Conservation (phyloP, 2,113 vertebrate genomes). For the Aspiorhynchus laticeps region DNA sequence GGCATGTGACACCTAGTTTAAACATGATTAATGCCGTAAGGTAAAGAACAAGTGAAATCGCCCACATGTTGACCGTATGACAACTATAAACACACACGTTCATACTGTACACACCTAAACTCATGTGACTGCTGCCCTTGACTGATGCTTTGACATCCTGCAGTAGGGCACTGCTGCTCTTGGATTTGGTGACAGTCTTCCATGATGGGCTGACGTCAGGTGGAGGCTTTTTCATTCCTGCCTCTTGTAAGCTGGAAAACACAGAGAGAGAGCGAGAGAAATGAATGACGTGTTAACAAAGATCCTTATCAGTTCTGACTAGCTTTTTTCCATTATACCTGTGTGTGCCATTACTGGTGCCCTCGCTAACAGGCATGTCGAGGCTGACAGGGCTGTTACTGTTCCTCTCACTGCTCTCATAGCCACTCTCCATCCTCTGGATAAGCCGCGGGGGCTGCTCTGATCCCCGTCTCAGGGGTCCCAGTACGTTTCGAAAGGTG, state of each 20-base stretch:
- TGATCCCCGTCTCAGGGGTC: conserved; percentile 14
- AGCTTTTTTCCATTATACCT: conserved; percentile 24
- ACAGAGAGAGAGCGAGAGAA: not conserved
- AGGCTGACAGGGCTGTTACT: conserved; percentile 93
- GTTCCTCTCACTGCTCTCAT: conserved; percentile 96
- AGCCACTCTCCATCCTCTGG: conserved; percentile 96
- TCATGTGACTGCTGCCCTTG: conserved; percentile 71
- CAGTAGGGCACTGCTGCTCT: conserved; percentile 87
- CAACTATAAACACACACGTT: not conserved
- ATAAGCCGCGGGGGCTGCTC: conserved; percentile 81
- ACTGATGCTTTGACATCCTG: conserved; percentile 66
- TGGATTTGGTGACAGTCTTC: conserved; percentile 85
- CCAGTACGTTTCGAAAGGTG: conserved; percentile 40
- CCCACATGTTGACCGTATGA: not conserved
- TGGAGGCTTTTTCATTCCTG: conserved; percentile 70
- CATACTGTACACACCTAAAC: conserved; percentile 49
- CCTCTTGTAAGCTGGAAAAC: conserved; percentile 74
- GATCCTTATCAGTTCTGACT: not conserved
- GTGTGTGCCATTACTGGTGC: conserved; percentile 52
- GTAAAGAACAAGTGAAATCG: conserved; percentile 8
- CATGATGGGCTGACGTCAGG: conserved; percentile 81
- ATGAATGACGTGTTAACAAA: not conserved
- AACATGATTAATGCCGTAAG: conserved; percentile 12
- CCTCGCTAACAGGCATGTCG: conserved; percentile 83
- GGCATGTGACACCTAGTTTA: not conserved